Base-by-base conservation (phyloP, 2,888 invertebrate species). In the Thymelicus sylvestris region DNA sequence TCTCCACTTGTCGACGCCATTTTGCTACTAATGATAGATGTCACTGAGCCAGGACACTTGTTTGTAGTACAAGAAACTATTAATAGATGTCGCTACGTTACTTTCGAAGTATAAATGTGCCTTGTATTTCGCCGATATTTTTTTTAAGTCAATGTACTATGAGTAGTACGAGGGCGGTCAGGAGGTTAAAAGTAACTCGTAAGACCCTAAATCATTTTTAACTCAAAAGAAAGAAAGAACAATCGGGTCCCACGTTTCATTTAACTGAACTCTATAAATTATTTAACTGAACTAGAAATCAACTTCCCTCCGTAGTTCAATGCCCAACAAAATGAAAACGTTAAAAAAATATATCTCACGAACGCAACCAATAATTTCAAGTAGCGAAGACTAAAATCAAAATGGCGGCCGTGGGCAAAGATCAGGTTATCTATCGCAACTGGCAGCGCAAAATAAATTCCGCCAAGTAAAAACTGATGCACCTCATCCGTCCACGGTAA, bases 381-480 rank as follows among this genome's bases (percentile, higher is more conserved):
- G 90, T 90, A 90, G 89, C 90, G 78, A 76, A 80, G 87, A 88
- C 86, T 86, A 84, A 88, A 89, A 87, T 85, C 85, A 90, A 91
- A 88, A 92, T 91, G 90, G 91, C 89, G 74, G 81, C 84, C 81
- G 78, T 76, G 76, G 78, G 85, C 84, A 73, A 69, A 83, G 85
- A 88, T 90, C 89, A 84, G 86, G 83, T 84, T 81, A 85, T 86
- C 84, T 84, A 85, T 65, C 52, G 84, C 83, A 82, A 83, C 83
- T 79, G 77, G 70, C 66, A 65, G 72, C 71, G 78, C 77, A 74
- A 80, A 80, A 82, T 81, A 81, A 79, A 83, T 83, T 83, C 81
- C 79, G 71, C 76, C 80, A 80, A 84, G 89, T 86, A 91, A 91
- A 92, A 92, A 91, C 82, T 89, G 88, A 89, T 85, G 87, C 81